Conservation (phyloP, 2,113 vertebrate species). For the Panthera leo region DNA sequence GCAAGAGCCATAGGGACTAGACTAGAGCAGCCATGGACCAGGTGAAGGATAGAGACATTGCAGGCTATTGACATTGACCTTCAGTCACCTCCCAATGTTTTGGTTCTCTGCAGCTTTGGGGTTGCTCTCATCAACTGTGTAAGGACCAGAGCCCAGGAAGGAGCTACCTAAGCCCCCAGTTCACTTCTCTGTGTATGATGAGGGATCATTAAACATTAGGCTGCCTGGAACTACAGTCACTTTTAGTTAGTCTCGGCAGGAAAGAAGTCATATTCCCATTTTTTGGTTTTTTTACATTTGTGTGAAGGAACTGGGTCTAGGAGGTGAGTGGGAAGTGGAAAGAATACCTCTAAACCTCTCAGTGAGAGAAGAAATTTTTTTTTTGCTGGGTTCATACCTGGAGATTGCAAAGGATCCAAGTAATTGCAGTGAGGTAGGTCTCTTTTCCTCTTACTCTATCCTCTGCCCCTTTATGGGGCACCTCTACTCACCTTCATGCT, state of each 20-base stretch:
- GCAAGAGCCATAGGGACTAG: neutral
- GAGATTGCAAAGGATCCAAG: neutral
- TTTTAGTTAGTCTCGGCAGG: conserved; percentile 51
- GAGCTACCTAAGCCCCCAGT: neutral
- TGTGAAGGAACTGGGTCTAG: neutral
- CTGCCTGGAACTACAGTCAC: neutral
- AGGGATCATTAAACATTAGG: conserved; percentile 8
- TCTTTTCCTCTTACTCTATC: neutral
- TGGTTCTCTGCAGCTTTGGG: neutral
- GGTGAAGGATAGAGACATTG: neutral
- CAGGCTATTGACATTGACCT: neutral
- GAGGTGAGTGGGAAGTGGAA: neutral
- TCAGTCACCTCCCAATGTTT: neutral
- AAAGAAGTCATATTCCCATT: neutral
- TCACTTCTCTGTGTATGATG: neutral
- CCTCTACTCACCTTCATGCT: neutral
- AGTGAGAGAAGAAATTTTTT: conserved; percentile 13
- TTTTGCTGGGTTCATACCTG: neutral
- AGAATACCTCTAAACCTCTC: neutral
- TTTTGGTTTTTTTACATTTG: conserved; percentile 22
- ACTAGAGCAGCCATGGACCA: neutral
- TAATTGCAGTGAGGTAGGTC: neutral
- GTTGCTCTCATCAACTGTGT: neutral
- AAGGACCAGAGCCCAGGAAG: neutral
- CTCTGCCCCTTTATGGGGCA: neutral